Conservation (phyloP, 2,797 vertebrate species). For the Crenichthys baileyi region DNA sequence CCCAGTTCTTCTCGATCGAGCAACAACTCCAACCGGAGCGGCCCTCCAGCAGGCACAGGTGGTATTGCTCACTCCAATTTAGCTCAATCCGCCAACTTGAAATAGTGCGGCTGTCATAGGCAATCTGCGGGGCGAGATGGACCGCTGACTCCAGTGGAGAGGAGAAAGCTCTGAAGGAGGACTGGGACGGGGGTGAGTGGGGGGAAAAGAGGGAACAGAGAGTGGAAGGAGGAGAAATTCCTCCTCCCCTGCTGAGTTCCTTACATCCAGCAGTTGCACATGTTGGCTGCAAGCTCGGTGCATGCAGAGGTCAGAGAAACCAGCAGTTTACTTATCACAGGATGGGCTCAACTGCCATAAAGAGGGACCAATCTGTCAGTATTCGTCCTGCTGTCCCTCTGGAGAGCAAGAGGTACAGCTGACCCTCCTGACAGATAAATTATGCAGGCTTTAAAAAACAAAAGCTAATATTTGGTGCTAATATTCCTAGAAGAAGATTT, state of each 20-base stretch:
- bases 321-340: constrained; percentile 68
- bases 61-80: constrained; percentile 84
- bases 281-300: constrained; percentile 59
- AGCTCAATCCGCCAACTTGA: constrained; percentile 82
- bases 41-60: constrained; percentile 80
- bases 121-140: constrained; percentile 78
- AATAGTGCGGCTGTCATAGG: constrained; percentile 78
- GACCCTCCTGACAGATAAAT: constrained; percentile 25
- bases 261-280: constrained; percentile 61
- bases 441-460: constrained; percentile 29
- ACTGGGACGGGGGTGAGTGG: constrained; percentile 12
- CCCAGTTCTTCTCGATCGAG: constrained; percentile 53
- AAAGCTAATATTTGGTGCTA: not conserved
- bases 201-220: constrained; percentile 27
- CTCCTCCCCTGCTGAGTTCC: constrained; percentile 41
- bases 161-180: constrained; percentile 17
- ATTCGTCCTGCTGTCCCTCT: constrained; percentile 39
- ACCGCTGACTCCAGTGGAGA: constrained; percentile 65
- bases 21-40: constrained; percentile 57
- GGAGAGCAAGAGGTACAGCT: constrained; percentile 38
- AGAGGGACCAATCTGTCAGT: constrained; percentile 59
- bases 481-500: not conserved
- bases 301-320: constrained; percentile 72
- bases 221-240: constrained; percentile 17
- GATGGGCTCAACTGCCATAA: constrained; percentile 35